Evolutionary conservation across 2,797 vertebrate genomes (phyloP).

Genomic region (Cossypha heuglini): DNA sequence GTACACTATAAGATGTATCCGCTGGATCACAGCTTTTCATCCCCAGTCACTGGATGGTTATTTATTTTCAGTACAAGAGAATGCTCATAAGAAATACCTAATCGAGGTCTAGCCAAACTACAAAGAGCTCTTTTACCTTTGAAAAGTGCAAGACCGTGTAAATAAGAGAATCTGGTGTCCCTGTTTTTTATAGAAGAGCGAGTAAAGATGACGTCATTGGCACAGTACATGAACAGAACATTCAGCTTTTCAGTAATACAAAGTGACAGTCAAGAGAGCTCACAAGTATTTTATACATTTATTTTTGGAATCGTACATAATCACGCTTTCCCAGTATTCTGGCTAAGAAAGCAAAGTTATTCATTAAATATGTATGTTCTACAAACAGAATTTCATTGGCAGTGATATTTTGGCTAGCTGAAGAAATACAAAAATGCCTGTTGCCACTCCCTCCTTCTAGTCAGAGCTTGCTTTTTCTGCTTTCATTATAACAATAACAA

Average conservation of each 20-base stretch:
- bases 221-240: neutral
- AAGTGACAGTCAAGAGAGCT: conserved; percentile 25
- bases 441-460: neutral
- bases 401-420: neutral
- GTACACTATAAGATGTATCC: neutral
- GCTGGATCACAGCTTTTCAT: neutral
- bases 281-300: conserved; percentile 5
- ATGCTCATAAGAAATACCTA: neutral
- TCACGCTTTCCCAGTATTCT: neutral
- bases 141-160: neutral
- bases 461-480: neutral
- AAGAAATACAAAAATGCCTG: neutral
- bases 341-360: neutral
- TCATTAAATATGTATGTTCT: conserved; percentile 2
- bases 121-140: neutral
- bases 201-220: neutral
- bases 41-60: neutral
- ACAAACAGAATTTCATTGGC: neutral
- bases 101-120: neutral
- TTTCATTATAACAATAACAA: neutral
- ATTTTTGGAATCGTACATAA: conserved; percentile 17
- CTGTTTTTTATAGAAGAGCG: neutral
- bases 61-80: neutral
- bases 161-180: neutral
- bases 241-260: neutral